These are phyloP conservation scores for Trinorchestia longiramus DNA, from an alignment of 1,140 invertebrate genomes.

Conservation along the genomic window DNA sequence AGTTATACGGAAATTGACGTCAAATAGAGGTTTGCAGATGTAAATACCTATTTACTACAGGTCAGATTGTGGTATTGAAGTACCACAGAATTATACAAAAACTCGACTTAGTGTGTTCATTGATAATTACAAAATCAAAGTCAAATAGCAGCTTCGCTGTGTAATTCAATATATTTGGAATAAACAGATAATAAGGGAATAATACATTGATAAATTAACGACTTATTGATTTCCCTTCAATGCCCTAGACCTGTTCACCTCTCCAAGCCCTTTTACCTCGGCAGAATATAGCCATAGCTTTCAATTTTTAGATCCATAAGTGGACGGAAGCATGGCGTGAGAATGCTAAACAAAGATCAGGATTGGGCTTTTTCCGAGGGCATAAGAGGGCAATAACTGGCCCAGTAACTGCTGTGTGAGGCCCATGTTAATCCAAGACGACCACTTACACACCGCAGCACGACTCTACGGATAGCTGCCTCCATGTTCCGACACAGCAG, in stretches of 20 bases:
- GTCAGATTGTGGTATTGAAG: too few relatives aligned
- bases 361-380: neutral
- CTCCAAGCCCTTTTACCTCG: too few relatives aligned
- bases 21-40: too few relatives aligned
- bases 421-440: neutral
- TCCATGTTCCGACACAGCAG: neutral
- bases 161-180: neutral
- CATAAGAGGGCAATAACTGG: neutral
- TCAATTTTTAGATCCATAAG: neutral
- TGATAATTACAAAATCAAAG: too few relatives aligned
- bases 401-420: neutral
- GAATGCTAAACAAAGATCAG: neutral
- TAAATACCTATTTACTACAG: too few relatives aligned
- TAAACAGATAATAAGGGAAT: neutral
- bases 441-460: neutral
- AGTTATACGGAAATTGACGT: too few relatives aligned
- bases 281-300: neutral
- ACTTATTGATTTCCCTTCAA: neutral
- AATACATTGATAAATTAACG: too few relatives aligned
- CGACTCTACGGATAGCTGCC: neutral
- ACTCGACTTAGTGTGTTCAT: too few relatives aligned
- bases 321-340: neutral
- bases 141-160: too few relatives aligned
- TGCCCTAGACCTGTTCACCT: neutral
- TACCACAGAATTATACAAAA: too few relatives aligned